Evolutionary conservation across 2,888 invertebrate genomes (phyloP).

Genomic region (Pyrocoelia pectoralis): DNA sequence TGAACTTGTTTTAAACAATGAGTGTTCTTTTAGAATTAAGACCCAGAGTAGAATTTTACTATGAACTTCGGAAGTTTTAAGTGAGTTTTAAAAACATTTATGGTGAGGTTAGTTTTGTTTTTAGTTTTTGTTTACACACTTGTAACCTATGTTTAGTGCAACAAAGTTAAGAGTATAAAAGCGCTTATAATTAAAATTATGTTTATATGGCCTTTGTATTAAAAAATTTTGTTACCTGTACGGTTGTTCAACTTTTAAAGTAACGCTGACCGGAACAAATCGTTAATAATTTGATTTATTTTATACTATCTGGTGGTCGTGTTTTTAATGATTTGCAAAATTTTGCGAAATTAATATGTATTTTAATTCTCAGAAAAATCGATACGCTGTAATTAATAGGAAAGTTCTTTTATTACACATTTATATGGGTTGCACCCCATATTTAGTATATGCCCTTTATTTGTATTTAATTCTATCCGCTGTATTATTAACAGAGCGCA

Average conservation of each 20-base stretch:
- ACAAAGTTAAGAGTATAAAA: too few species aligned
- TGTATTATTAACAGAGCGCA: too few species aligned
- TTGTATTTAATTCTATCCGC: too few species aligned
- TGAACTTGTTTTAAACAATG: constrained; percentile 13
- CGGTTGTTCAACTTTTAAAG: constrained; percentile 41
- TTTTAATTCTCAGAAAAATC: not conserved
- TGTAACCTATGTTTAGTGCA: not conserved
- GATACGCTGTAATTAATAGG: constrained; percentile 20
- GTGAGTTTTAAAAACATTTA: constrained; percentile 12
- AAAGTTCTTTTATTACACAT: constrained; percentile 15
- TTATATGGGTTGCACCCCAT: not conserved
- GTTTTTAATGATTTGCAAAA: not conserved
- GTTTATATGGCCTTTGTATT: constrained; percentile 10
- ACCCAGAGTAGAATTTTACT: not conserved
- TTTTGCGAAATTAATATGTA: not conserved
- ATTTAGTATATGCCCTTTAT: too few species aligned
- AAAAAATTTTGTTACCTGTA: constrained; percentile 36
- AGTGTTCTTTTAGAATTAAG: not conserved
- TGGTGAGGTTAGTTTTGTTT: constrained; percentile 37
- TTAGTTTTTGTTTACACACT: constrained; percentile 20
- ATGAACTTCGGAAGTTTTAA: constrained; percentile 3
- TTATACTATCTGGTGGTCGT: constrained; percentile 8
- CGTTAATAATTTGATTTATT: constrained; percentile 35
- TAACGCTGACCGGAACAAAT: constrained; percentile 39
- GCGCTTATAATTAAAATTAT: too few species aligned